Evolutionary conservation across 2,113 vertebrate species (phyloP).

Genomic region (Grantiella picta): DNA sequence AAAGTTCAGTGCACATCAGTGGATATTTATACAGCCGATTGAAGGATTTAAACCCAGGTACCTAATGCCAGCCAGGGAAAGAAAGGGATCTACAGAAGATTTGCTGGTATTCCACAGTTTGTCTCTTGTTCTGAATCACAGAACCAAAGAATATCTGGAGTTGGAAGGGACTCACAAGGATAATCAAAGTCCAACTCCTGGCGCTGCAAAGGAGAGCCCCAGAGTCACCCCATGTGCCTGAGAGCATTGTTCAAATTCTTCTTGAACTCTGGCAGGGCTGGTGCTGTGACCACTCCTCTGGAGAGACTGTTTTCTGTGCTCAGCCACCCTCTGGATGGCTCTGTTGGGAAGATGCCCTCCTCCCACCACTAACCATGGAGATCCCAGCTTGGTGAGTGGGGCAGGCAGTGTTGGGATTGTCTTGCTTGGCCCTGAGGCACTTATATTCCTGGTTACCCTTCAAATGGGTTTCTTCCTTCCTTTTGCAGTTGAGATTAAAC

Average conservation of each 20-base stretch:
- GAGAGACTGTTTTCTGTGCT: not conserved
- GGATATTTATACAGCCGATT: not conserved
- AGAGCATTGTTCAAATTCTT: not conserved
- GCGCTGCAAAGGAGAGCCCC: not conserved
- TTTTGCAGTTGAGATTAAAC: not conserved
- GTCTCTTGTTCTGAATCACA: not conserved
- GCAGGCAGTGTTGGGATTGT: not conserved
- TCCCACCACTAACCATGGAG: fast-evolving
- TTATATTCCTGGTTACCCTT: not conserved
- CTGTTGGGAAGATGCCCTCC: not conserved
- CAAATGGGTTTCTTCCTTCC: not conserved
- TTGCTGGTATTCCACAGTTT: not conserved
- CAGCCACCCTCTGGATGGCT: not conserved
- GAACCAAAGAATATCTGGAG: not conserved
- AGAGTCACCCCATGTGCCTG: not conserved
- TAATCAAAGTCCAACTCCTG: not conserved
- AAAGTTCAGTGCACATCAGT: not conserved
- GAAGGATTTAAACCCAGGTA: not conserved
- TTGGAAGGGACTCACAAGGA: not conserved
- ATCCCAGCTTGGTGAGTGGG: not conserved
- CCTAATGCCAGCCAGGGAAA: not conserved
- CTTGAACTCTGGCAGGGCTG: not conserved
- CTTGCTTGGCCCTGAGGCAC: not conserved
- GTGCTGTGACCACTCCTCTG: not conserved
- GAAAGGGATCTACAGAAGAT: not conserved